A percentile compares a stretch with the other conserved stretches of the same genome.
phyloP scores from a whole-genome alignment of 1,140 invertebrate species.

The Euglossa dilemma region DNA sequence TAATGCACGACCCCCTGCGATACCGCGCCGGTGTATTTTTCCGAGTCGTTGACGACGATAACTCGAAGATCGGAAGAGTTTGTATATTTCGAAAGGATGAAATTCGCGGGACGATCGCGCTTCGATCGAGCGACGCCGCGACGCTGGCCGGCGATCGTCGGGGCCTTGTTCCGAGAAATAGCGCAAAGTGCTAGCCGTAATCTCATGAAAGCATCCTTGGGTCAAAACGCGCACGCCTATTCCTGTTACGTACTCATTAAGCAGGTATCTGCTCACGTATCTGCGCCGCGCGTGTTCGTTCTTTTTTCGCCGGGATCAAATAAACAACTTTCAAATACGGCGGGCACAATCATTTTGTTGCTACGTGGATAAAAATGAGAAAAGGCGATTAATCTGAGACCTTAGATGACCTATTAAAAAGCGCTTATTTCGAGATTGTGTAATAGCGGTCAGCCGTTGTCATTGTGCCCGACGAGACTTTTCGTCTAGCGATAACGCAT shows the following conservation, averaged over 20 bases:
- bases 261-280: constrained; percentile 31
- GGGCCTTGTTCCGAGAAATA: constrained; percentile 14
- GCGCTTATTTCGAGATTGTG: constrained; percentile 39
- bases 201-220: constrained; percentile 25
- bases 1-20: constrained; percentile 34
- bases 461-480: constrained; percentile 13
- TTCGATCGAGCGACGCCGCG: too few relatives aligned
- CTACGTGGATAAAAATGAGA: constrained; percentile 37
- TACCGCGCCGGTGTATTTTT: constrained; percentile 4
- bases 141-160: too few relatives aligned
- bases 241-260: constrained; percentile 32
- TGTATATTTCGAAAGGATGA: background rate
- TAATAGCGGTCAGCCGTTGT: constrained; percentile 43
- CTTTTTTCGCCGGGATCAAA: constrained; percentile 22
- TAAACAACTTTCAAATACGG: constrained; percentile 38
- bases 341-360: constrained; percentile 31
- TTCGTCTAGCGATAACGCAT: background rate
- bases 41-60: background rate
- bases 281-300: background rate
- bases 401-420: constrained; percentile 52
- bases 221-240: constrained; percentile 24
- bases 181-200: constrained; percentile 6
- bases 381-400: constrained; percentile 52
- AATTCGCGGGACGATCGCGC: background rate
- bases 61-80: background rate